Conservation (phyloP, 2,113 vertebrate genomes). For the Canis aureus region DNA sequence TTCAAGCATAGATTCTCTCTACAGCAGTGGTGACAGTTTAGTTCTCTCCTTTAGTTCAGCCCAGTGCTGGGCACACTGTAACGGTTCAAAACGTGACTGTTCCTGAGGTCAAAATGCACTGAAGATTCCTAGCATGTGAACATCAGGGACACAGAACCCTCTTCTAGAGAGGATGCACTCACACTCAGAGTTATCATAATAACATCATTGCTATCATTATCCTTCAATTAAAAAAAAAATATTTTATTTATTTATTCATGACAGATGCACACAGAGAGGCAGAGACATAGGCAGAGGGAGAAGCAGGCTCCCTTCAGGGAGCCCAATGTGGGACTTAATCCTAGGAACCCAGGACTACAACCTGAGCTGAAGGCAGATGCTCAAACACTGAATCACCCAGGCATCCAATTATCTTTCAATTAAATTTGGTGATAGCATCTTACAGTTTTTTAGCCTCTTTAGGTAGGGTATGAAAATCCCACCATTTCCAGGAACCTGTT, state of each 20-base stretch:
- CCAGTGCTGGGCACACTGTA: neutral
- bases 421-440: neutral
- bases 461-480: no score
- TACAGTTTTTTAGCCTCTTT: neutral
- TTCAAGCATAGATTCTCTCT: neutral
- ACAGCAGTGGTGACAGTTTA: neutral
- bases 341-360: no score
- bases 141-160: neutral
- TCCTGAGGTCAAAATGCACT: neutral
- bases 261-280: no score
- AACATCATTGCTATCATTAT: no score
- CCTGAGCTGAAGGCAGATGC: no score
- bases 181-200: neutral
- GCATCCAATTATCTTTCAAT: no score
- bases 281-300: no score
- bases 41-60: neutral
- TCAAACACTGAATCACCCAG: no score
- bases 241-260: no score
- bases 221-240: neutral
- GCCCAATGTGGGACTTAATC: no score
- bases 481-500: neutral
- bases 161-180: neutral
- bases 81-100: neutral
- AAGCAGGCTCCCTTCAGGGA: no score
- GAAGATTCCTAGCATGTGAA: accelerated